Percentiles rank a stretch among this genome's conserved stretches.
These are phyloP conservation scores for Lycocerus yunnanus DNA, from an alignment of 2,888 invertebrate genomes.

Conservation along the genomic window DNA sequence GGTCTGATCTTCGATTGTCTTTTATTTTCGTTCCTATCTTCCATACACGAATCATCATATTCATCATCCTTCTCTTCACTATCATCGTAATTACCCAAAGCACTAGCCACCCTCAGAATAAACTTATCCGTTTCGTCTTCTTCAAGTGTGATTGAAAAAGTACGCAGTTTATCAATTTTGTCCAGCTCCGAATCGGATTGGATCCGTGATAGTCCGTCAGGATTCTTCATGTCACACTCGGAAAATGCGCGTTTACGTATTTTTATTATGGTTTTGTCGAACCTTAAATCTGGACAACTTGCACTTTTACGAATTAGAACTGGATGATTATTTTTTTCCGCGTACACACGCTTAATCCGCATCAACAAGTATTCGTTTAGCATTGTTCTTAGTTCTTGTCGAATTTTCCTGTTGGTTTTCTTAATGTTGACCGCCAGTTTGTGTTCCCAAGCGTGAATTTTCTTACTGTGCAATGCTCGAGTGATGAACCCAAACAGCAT, in stretches of 20 bases:
- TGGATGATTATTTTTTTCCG: conserved; percentile 59
- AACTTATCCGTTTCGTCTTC: conserved; percentile 77
- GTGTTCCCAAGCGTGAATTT: conserved; percentile 73
- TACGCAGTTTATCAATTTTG: conserved; percentile 77
- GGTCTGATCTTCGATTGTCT: background rate
- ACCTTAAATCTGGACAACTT: conserved; percentile 74
- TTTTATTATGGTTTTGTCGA: conserved; percentile 45
- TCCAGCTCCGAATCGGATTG: conserved; percentile 81
- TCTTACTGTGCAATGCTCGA: conserved; percentile 75
- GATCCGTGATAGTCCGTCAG: conserved; percentile 55
- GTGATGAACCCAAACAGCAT: conserved; percentile 89
- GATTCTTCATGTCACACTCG: background rate
- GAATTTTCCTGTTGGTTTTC: conserved; percentile 76
- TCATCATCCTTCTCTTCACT: background rate
- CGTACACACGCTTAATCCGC: conserved; percentile 76
- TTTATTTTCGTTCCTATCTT: background rate
- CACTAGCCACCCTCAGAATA: conserved; percentile 75
- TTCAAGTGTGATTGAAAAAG: conserved; percentile 69
- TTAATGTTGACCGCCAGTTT: conserved; percentile 77
- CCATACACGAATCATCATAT: background rate
- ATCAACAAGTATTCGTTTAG: conserved; percentile 74
- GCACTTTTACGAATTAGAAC: conserved; percentile 58
- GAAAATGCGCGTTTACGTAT: conserved; percentile 64
- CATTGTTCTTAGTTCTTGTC: conserved; percentile 54
- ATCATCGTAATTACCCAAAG: conserved; percentile 66